Conservation (phyloP, 2,888 invertebrate species). For the Amaurobius ferox region DNA sequence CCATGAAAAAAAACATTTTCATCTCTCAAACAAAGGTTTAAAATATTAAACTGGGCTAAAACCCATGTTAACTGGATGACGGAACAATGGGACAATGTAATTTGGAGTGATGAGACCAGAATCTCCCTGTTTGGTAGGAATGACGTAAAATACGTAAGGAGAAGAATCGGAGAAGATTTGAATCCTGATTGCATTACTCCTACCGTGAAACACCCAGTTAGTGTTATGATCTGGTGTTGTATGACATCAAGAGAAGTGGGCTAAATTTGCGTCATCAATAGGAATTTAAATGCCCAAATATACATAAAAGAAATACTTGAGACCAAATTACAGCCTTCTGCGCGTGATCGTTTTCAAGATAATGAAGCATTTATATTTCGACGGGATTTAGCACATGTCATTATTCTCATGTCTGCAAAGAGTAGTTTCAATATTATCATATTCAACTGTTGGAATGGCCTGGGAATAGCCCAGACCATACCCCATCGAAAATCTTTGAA, state of each 20-base stretch:
- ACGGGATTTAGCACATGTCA: slow-evolving; percentile 13
- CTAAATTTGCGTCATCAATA: slow-evolving; percentile 17
- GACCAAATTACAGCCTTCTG: slow-evolving; percentile 10
- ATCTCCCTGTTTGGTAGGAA: too few relatives aligned
- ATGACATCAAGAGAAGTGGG: slow-evolving; percentile 10
- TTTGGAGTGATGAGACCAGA: too few relatives aligned
- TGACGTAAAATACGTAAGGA: too few relatives aligned
- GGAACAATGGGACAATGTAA: too few relatives aligned
- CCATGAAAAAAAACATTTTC: too few relatives aligned
- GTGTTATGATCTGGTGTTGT: too few relatives aligned
- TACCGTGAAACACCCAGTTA: too few relatives aligned
- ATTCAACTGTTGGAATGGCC: slow-evolving; percentile 24
- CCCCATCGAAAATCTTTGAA: slow-evolving; percentile 20
- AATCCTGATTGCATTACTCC: too few relatives aligned
- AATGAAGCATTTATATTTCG: slow-evolving; percentile 30
- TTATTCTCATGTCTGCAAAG: slow-evolving; percentile 7
- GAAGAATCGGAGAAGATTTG: too few relatives aligned
- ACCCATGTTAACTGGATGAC: too few relatives aligned
- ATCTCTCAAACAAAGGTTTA: too few relatives aligned
- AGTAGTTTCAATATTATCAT: slow-evolving; percentile 16
- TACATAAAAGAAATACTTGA: slow-evolving; percentile 29
- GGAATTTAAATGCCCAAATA: slow-evolving; percentile 14
- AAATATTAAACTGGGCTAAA: too few relatives aligned
- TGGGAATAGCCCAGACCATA: slow-evolving; percentile 18
- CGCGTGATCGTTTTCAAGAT: slow-evolving; percentile 14